phyloP scores from a whole-genome alignment of 2,888 invertebrate genomes.

The Synergus japonicus region DNA sequence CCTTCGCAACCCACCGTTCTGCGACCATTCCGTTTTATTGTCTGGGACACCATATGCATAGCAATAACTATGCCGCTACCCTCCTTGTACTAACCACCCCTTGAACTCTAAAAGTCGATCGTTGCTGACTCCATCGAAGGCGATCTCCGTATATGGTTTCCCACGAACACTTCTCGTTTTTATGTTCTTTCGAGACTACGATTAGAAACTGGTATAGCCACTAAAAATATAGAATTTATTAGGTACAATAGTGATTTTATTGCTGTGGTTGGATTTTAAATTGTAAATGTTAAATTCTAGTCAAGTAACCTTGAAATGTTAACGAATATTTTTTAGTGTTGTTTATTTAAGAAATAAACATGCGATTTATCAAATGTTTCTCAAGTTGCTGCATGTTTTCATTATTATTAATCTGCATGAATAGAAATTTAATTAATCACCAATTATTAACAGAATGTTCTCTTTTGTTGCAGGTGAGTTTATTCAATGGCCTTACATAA shows the following conservation, averaged over 20 bases:
- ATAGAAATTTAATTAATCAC: not conserved
- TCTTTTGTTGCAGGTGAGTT: slow-evolving; percentile 36
- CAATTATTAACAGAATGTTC: not conserved
- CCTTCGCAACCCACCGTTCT: slow-evolving; percentile 59
- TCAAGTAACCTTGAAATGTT: not conserved
- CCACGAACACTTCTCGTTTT: slow-evolving; percentile 32
- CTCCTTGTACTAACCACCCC: slow-evolving; percentile 55
- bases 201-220: slow-evolving; percentile 29
- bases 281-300: not conserved
- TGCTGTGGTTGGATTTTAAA: not conserved
- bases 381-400: not conserved
- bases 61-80: slow-evolving; percentile 71
- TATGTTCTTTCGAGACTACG: slow-evolving; percentile 28
- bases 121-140: slow-evolving; percentile 63
- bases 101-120: slow-evolving; percentile 52
- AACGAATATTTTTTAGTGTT: not conserved
- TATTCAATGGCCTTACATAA: not conserved
- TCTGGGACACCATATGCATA: slow-evolving; percentile 71
- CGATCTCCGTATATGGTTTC: slow-evolving; percentile 29
- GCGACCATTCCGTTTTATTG: slow-evolving; percentile 73
- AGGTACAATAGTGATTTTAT: not conserved
- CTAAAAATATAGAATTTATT: slow-evolving; percentile 18
- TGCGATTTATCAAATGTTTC: not conserved
- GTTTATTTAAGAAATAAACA: not conserved
- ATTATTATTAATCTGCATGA: not conserved